Base-by-base conservation (phyloP, 2,113 vertebrate genomes). In the Semicossyphus pulcher region DNA sequence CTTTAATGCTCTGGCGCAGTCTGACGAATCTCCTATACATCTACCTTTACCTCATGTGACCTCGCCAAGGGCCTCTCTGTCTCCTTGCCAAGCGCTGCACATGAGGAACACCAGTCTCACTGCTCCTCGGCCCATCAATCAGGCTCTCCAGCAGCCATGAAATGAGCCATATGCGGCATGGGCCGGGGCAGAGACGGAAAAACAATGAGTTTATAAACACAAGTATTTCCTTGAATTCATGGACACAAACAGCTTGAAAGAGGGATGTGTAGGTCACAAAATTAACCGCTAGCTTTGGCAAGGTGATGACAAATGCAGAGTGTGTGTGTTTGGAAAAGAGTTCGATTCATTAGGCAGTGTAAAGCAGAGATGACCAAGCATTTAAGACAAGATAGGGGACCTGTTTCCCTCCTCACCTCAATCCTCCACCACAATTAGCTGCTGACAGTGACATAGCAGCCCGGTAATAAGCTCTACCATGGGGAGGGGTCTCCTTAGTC, bases 91-190 rank as follows among this genome's bases (percentile, higher is more conserved):
- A 57, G 57, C 11, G 4, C 53, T 52, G 52, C 11, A 48, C 31
- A 56, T 23, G 61, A 69, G 68, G 49, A 68, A 48, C 69, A 31
- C 29, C 66, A 69, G 72, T 72, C 51, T 57, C 0, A 26, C 31
- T 28, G 28, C 47, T 81, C 58, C 63, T 71, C 45, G 56, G 69
- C 29, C 57, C 80, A 88, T 90, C 86, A 89, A 90, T 92, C 86
- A 69, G 80, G 76, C 37, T 70, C 78, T 78, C 69, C 76, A 62
- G 73, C 85, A 89, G 74, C 82, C 90, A 81, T 90, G 84, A 90
- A 91, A 91, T 87, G 79, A 85, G 83, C 76, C 83, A 64, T 56
- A 56, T 78, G 86, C 42, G 45, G 73, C 71, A 63, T 10, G 21
- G 49, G 65, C 54, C n/a, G 29, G 41, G 52, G 28, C 45, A 49